These are phyloP conservation scores for Pilophorus perplexus DNA, from an alignment of 2,888 invertebrate species.

Conservation along the genomic window DNA sequence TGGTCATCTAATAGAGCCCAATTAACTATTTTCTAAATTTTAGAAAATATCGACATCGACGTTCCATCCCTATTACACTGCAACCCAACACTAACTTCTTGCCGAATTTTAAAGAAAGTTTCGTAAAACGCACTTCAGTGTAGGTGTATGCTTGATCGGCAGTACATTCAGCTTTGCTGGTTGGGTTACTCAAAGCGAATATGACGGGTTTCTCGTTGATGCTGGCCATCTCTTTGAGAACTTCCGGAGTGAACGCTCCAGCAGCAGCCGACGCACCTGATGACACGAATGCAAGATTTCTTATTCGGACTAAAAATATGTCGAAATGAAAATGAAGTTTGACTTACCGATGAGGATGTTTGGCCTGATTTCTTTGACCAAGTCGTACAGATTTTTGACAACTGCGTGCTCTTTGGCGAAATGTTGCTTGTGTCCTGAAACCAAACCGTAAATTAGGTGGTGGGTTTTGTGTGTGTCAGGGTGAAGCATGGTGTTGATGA, in stretches of 20 bases:
- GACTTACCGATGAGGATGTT: conserved; percentile 77
- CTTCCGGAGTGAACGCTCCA: conserved; percentile 84
- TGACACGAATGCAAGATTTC: conserved; percentile 28
- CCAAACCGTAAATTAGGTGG: background rate
- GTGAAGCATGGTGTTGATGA: no score
- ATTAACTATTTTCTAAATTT: no score
- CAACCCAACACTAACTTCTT: no score
- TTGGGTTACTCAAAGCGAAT: conserved; percentile 97
- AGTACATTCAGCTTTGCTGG: conserved; percentile 96
- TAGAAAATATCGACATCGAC: no score
- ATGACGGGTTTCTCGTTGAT: conserved; percentile 87
- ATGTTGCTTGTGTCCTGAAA: conserved; percentile 55
- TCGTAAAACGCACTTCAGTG: conserved; percentile 71
- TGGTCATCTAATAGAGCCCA: no score
- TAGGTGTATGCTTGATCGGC: conserved; percentile 90
- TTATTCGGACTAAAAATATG: background rate
- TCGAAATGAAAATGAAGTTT: background rate
- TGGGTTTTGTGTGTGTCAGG: background rate
- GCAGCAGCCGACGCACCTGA: conserved; percentile 87
- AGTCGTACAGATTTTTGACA: conserved; percentile 72
- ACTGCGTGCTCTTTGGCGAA: conserved; percentile 78
- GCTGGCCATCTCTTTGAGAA: conserved; percentile 80
- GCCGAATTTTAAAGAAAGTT: no score
- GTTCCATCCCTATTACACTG: no score
- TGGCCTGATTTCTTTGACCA: conserved; percentile 82